phyloP scores from a whole-genome alignment of 2,113 vertebrate genomes.

The Daboia siamensis region DNA sequence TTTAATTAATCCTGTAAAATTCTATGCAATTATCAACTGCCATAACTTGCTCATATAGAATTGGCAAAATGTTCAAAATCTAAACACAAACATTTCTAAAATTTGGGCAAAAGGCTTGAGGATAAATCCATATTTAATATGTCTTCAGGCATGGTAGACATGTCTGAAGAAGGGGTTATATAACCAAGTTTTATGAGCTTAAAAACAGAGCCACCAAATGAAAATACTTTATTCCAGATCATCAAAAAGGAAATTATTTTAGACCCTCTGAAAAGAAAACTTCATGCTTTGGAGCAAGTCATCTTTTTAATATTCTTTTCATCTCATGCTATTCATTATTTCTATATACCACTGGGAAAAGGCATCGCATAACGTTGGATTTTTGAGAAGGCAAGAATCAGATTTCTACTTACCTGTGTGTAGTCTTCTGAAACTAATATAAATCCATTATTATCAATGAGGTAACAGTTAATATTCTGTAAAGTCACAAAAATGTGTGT shows the following conservation, averaged over 20 bases:
- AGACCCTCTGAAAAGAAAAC: constrained; percentile 38
- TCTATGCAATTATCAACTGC: background rate
- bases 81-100: constrained; percentile 12
- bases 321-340: constrained; percentile 33
- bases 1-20: background rate
- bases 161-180: constrained; percentile 21
- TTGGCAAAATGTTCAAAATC: background rate
- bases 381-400: background rate
- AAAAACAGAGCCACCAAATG: constrained; percentile 34
- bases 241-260: constrained; percentile 37
- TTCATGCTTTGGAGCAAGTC: constrained; percentile 21
- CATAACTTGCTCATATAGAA: constrained; percentile 26
- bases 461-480: constrained; percentile 94
- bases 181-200: constrained; percentile 44
- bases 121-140: constrained; percentile 1
- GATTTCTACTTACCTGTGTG: constrained; percentile 74
- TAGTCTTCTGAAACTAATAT: constrained; percentile 94
- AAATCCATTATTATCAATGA: constrained; percentile 98
- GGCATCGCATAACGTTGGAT: background rate
- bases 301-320: constrained; percentile 9
- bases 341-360: constrained; percentile 13
- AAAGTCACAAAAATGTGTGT: constrained; percentile 41
- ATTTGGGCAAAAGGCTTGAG: constrained; percentile 23
- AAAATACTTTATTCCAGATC: constrained; percentile 39
- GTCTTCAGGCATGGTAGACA: constrained; percentile 15